Base-by-base conservation (phyloP, 1,140 invertebrate species). In the Nasonia longicornis region DNA sequence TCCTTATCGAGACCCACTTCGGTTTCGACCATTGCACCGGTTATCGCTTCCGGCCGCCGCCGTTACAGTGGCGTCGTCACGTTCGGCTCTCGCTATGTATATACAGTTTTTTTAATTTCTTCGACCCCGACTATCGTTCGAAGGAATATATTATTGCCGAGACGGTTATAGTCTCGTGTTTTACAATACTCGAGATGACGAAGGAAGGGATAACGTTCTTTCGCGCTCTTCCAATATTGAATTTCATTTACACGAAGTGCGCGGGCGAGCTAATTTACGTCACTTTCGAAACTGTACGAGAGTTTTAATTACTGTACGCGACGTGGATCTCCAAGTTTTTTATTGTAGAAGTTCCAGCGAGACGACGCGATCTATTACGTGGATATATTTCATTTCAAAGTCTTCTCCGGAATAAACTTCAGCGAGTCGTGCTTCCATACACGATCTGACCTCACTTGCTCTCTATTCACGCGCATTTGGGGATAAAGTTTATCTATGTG, bases 1-100 rank as follows among this genome's bases (percentile, higher is more conserved):
- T 69, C 12, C 58, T 83, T 80, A 83, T 80, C 81, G 76, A 75
- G 76, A 75, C 76, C 76, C 76, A 79, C 42, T 82, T 82, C 2
- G 35, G 81, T 75, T 82, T 82, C 81, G 77, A 82, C 71, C 66
- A 58, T 31, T 75, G 67, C 76, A 75, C 31, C 64, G 77, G 42
- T 76, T 82, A 82, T 82, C 81, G 81, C 77, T 78, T 82, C 71
- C 73, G 64, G 76, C 70, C 67, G 74, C 14, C 52, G 74, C 2
- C 16, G 69, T 2, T 48, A 12, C 48, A 67, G 11, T 42, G n/a
- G 0, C 58, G 3, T 52, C 16, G 10, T 77, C 14, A 1, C 22
- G 64, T 31, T 76, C 6, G 3, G n/a, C 64, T 2, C n/a, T n/a
- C 29, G 22, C 66, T 12, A 26, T 26, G 10, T 22, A 42, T 42